These are phyloP conservation scores for Apamea epomidion DNA, from an alignment of 2,888 invertebrate genomes.

Conservation along the genomic window DNA sequence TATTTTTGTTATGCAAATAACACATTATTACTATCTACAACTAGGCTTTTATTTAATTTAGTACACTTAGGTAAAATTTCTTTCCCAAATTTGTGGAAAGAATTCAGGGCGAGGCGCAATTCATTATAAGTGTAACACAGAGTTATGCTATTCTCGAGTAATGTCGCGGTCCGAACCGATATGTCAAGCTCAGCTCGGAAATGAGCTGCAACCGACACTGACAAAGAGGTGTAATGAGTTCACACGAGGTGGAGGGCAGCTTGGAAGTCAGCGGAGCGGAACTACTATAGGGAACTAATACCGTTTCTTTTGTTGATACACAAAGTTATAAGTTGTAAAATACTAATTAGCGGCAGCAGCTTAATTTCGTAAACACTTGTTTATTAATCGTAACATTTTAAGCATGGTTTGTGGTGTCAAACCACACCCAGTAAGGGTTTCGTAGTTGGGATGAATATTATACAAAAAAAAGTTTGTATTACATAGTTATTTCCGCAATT, in stretches of 20 bases:
- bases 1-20: background rate
- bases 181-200: constrained; percentile 56
- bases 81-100: background rate
- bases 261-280: constrained; percentile 10
- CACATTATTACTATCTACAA: background rate
- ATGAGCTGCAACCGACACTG: constrained; percentile 64
- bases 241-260: constrained; percentile 40
- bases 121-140: background rate
- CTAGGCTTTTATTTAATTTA: background rate
- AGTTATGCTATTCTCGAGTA: constrained; percentile 16
- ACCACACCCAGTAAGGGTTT: background rate
- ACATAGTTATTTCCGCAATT: background rate
- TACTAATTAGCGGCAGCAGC: background rate
- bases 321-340: background rate
- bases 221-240: constrained; percentile 64
- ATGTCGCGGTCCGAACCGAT: constrained; percentile 45
- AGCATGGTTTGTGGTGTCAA: background rate
- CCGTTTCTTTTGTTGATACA: background rate
- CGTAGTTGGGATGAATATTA: background rate
- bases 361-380: background rate
- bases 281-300: background rate
- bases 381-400: background rate
- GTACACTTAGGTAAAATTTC: no score
- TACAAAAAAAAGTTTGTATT: background rate
- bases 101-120: background rate